These are phyloP conservation scores for Rhagologus leucostigma DNA, from an alignment of 2,113 vertebrate species.

Conservation along the genomic window DNA sequence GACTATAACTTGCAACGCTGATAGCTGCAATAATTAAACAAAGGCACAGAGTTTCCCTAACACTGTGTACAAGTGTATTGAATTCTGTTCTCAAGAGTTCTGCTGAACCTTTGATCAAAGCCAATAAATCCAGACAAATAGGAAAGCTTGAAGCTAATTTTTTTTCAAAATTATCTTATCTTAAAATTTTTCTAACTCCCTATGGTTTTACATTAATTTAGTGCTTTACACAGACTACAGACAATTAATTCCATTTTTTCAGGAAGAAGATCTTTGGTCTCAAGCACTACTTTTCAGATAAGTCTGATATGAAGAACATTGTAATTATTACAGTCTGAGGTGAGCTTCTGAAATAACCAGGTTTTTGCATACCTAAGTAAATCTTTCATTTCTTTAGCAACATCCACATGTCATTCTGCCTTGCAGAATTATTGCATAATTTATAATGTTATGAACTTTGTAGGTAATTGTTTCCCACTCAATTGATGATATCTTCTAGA, in stretches of 20 bases:
- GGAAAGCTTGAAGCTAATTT: background rate
- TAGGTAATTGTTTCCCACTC: background rate
- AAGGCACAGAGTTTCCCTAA: background rate
- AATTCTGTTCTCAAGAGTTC: background rate
- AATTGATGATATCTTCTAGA: background rate
- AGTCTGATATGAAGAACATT: background rate
- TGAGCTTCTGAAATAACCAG: background rate
- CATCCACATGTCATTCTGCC: background rate
- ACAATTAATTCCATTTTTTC: background rate
- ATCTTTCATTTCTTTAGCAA: background rate
- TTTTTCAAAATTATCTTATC: background rate
- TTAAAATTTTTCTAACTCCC: background rate
- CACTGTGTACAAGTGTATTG: background rate
- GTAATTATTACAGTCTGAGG: background rate
- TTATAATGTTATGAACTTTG: background rate
- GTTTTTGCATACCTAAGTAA: background rate
- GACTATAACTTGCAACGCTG: background rate
- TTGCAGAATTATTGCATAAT: background rate
- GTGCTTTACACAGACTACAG: background rate
- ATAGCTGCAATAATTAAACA: background rate
- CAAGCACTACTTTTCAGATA: background rate
- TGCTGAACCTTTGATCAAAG: background rate
- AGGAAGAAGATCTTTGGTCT: background rate
- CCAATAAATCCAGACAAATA: background rate
- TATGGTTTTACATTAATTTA: background rate